Conservation (phyloP, 2,888 invertebrate genomes). For the Cheilosia scutellata region DNA sequence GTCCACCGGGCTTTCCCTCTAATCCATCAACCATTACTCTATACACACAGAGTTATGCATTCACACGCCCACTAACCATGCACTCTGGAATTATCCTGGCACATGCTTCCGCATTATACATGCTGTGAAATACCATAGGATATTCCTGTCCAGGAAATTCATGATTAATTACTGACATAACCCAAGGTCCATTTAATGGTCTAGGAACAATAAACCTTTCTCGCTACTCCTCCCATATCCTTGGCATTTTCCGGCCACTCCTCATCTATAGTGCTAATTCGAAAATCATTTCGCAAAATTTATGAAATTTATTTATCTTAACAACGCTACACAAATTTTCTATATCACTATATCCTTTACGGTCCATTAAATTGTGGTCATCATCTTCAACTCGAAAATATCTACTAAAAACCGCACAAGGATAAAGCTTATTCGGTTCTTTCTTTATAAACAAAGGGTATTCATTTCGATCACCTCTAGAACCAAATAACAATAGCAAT, state of each 20-base stretch:
- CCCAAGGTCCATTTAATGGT: conserved; percentile 46
- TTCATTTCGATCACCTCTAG: conserved; percentile 40
- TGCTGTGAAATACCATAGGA: conserved; percentile 26
- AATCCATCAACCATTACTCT: conserved; percentile 40
- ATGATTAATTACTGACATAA: conserved; percentile 68
- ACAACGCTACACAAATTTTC: conserved; percentile 47
- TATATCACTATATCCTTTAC: conserved; percentile 51
- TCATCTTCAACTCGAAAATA: conserved; percentile 30
- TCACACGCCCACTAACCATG: conserved; percentile 12
- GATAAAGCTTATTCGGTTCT: not conserved
- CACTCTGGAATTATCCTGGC: conserved; percentile 27
- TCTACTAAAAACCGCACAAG: conserved; percentile 30
- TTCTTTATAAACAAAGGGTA: conserved; percentile 9
- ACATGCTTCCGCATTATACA: conserved; percentile 43
- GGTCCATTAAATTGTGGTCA: conserved; percentile 43
- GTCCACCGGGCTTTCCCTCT: not conserved
- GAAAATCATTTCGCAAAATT: conserved; percentile 48
- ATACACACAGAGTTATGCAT: conserved; percentile 8
- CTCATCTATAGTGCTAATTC: conserved; percentile 38
- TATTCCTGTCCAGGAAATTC: conserved; percentile 31
- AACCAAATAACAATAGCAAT: conserved; percentile 11
- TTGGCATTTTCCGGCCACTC: not conserved
- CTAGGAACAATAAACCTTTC: conserved; percentile 44
- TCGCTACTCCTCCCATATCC: conserved; percentile 8
- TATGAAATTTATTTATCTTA: conserved; percentile 45